Evolutionary conservation across 2,888 invertebrate genomes (phyloP), one percentile per base, ranked within the genome.

Genomic region (Embidobia sp.): DNA sequence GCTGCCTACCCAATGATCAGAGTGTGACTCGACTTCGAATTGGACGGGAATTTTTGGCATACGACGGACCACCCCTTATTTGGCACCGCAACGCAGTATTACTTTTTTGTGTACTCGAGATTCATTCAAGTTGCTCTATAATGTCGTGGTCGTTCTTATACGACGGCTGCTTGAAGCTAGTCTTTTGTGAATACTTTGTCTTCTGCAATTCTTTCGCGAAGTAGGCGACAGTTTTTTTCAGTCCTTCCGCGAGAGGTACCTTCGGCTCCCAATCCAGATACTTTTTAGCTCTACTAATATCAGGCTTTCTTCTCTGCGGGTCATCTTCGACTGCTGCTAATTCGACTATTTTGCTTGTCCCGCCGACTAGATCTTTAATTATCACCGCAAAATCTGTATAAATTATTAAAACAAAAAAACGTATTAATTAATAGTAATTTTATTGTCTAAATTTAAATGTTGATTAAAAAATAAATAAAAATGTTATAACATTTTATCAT

Each of bases 321-420:
- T 99, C 99, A 89, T 99, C 99, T 88, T 97, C 95, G 46, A 98
- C 95, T 2, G 97, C 96, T 13, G 95, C 94, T 75, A 94, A 92
- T 82, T 96, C 94, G 13, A 94, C 92, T 69, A 99, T 94, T 85
- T 94, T 93, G 90, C 97, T 98, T 27, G 93, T 93, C 22, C 97
- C 96, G 8, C 97, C 98, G 86, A 95, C 94, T 85, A 96, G 91
- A 83, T 94, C 93, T 89, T 95, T 95, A 83, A 97, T 97, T 83
- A 96, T 95, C 70, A 93, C 91, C 0, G 97, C 97, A 88, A 97
- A 97, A 90, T 97, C 97, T 95, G 90, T n/a, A n/a, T n/a, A n/a
- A n/a, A n/a, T n/a, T n/a, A n/a, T n/a, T n/a, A n/a, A n/a, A n/a
- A n/a, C n/a, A 26, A 15, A 64, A 37, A 40, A 37, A 29, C 18